Conservation (phyloP, 2,888 invertebrate genomes). For the Mythimna loreyi region DNA sequence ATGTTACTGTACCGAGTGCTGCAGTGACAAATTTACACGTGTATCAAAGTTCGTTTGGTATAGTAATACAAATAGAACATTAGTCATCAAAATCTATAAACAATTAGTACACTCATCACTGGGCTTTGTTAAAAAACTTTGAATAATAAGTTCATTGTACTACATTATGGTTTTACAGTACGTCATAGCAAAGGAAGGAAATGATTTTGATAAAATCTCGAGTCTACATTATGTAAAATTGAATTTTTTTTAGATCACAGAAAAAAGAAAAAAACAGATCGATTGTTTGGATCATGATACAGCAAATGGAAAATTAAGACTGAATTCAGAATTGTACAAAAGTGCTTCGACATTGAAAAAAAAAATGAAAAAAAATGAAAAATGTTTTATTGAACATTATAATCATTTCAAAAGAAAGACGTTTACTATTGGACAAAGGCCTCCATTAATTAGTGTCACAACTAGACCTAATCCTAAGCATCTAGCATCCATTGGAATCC, state of each 20-base stretch:
- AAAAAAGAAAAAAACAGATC: background rate
- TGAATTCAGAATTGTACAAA: background rate
- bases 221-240: background rate
- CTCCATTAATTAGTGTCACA: no score
- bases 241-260: background rate
- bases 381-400: no score
- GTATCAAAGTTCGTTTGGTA: background rate
- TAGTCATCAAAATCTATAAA: background rate
- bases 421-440: no score
- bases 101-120: background rate
- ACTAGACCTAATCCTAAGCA: no score
- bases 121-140: background rate
- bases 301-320: background rate
- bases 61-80: background rate
- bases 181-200: conserved; percentile 6
- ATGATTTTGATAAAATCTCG: background rate
- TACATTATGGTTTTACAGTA: background rate
- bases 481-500: no score
- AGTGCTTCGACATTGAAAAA: background rate
- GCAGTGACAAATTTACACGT: no score
- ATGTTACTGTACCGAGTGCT: no score
- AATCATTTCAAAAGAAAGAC: no score
- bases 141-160: background rate
- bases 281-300: background rate
- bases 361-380: no score